These are phyloP conservation scores for Coranthus polyacanthus DNA, from an alignment of 2,797 vertebrate genomes.

Conservation along the genomic window DNA sequence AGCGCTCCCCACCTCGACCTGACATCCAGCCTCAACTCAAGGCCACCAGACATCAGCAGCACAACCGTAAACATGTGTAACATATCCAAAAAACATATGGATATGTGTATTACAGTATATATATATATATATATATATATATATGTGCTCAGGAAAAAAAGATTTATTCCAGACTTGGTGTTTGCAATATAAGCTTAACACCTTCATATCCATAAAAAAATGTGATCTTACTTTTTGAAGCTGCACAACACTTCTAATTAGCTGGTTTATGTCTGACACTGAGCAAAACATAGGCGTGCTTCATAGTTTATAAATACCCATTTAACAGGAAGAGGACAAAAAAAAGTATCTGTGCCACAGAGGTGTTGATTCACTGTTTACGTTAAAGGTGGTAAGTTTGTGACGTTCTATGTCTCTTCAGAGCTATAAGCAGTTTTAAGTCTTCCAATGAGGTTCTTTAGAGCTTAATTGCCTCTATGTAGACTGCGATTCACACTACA, in stretches of 20 bases:
- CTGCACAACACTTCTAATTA: conserved; percentile 19
- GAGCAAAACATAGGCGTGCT: conserved; percentile 18
- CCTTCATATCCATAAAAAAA: too few relatives aligned
- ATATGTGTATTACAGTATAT: too few relatives aligned
- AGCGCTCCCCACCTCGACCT: conserved; percentile 38
- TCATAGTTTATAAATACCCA: conserved; percentile 34
- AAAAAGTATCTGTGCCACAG: background rate
- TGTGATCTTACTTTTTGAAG: too few relatives aligned
- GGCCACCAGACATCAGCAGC: conserved; percentile 27
- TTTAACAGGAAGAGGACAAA: background rate
- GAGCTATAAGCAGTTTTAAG: background rate
- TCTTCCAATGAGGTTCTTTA: too few relatives aligned
- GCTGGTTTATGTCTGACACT: conserved; percentile 8
- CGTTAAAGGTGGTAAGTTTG: background rate
- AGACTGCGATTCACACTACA: too few relatives aligned
- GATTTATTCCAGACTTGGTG: too few relatives aligned
- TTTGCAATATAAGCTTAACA: too few relatives aligned
- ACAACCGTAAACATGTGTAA: too few relatives aligned
- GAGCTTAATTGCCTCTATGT: too few relatives aligned
- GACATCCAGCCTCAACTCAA: conserved; percentile 56
- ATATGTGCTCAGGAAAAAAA: too few relatives aligned
- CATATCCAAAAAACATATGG: too few relatives aligned
- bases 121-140: too few relatives aligned
- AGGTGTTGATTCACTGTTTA: conserved; percentile 2
- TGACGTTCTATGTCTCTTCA: background rate